Base-by-base conservation (phyloP, 2,113 vertebrate species). In the Syngnathus floridae region DNA sequence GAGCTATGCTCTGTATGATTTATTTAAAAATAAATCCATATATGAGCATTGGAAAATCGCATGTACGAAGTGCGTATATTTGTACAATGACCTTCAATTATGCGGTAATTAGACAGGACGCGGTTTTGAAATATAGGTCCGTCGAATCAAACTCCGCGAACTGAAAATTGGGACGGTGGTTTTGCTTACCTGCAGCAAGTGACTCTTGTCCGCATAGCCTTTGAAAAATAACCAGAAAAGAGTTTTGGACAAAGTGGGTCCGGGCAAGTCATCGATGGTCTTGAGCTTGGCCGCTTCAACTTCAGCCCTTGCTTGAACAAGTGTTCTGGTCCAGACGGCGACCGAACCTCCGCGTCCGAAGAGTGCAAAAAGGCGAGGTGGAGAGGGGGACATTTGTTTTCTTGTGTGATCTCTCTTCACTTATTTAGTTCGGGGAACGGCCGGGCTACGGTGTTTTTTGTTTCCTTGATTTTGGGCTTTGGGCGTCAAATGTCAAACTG, bases 171-270 rank as follows among this genome's bases (percentile, higher is more conserved):
- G 26, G 12, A 9, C 12, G 8, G 5, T 31, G 43, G 45, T 22
- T 26, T 5, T 38, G 4, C 75, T 37, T 46, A 91, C 91, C 88
- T 93, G 92, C 77, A 92, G 66, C 1, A 83, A 49, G 65, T 93
- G 91, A 9, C 66, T 67, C 64, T 83, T 91, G 22, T 90, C 83
- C 2, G 85, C 71, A 1, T 90, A 92, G 10, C 90, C 90, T 67
- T 87, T 86, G 1, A 83, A 35, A 46, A 92, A 88, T 9, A 91
- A 8, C 90, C 87, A 90, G 85, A 90, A 90, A 7, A 82, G 64
- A 0, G 82, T 90, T 11, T 74, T 85, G 38, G 71, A 0, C 0
- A 82, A 9, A 10, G 78, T 87, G 7, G 91, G 91, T 0, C 91
- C 92, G 0, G 90, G 88, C 4, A 93, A 70, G 0, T 91, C 89